A percentile compares a stretch with the other conserved stretches of the same genome.
Conservation (phyloP, 2,113 vertebrate genomes). For the Climacteris rufus region DNA sequence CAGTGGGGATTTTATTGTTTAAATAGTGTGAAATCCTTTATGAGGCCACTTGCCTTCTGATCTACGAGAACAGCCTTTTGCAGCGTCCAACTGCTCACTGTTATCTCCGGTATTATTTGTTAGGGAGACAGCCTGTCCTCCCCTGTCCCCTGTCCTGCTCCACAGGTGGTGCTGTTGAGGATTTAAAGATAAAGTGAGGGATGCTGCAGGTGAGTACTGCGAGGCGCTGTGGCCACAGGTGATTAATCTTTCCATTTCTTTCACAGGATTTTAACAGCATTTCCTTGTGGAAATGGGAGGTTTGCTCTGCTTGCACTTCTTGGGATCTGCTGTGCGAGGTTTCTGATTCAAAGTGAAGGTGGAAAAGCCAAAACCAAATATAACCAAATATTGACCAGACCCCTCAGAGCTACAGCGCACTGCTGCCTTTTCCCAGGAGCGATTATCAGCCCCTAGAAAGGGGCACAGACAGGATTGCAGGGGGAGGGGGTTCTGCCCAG, state of each 20-base stretch:
- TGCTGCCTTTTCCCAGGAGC: not conserved
- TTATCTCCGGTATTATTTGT: not conserved
- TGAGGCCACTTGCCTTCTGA: slow-evolving; percentile 21
- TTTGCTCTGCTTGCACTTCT: not conserved
- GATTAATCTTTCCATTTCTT: not conserved
- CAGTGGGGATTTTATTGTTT: slow-evolving; percentile 23
- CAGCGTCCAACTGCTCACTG: not conserved
- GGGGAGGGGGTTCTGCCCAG: not conserved
- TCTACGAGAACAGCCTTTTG: not conserved
- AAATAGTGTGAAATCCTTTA: slow-evolving; percentile 54
- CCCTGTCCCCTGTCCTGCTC: not conserved
- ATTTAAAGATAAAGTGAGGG: not conserved
- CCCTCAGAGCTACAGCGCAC: not conserved
- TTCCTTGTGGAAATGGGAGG: not conserved
- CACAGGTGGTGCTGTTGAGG: not conserved
- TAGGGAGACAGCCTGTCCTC: not conserved
- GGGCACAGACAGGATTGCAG: not conserved
- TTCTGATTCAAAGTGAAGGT: not conserved
- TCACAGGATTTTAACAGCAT: not conserved
- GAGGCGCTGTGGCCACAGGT: not conserved
- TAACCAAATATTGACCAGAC: not conserved
- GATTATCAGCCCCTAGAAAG: accelerated
- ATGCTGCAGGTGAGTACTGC: not conserved
- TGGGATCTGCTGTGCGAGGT: not conserved
- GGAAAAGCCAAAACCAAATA: not conserved